phyloP scores from a whole-genome alignment of 2,797 vertebrate genomes.

The Leucoraja ocellata region DNA sequence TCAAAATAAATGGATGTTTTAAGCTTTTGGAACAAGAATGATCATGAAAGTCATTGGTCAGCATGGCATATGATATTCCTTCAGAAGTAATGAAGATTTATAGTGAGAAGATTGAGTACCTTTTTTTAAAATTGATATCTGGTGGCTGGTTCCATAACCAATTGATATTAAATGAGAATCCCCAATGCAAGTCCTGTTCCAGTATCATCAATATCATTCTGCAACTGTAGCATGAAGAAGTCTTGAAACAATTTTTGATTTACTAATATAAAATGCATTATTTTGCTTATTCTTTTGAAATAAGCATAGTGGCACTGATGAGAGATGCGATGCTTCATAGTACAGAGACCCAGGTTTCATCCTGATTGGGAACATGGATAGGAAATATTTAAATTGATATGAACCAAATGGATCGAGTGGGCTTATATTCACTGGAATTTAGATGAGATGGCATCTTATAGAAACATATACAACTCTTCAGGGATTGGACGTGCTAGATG shows the following conservation, averaged over 20 bases:
- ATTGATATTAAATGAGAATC: not conserved
- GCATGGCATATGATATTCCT: too few species aligned
- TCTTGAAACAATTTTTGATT: not conserved
- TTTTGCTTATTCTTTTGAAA: not conserved
- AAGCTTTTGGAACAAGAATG: not conserved
- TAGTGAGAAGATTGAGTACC: not conserved
- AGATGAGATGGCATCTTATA: too few species aligned
- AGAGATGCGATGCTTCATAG: too few species aligned
- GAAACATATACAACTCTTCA: too few species aligned
- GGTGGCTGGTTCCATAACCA: not conserved
- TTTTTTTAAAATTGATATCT: not conserved
- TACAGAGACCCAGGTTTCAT: too few species aligned
- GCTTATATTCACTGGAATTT: too few species aligned
- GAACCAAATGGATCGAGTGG: too few species aligned
- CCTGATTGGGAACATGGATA: too few species aligned
- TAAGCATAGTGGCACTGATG: too few species aligned
- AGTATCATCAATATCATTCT: not conserved
- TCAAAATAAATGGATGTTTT: not conserved
- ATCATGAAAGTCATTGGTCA: not conserved
- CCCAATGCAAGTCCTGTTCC: not conserved
- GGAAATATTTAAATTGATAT: too few species aligned
- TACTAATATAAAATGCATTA: not conserved
- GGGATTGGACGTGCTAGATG: too few species aligned
- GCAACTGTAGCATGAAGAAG: not conserved
- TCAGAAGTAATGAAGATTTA: not conserved